phyloP scores from a whole-genome alignment of 2,113 vertebrate genomes.

The Acrocephalus kingi region DNA sequence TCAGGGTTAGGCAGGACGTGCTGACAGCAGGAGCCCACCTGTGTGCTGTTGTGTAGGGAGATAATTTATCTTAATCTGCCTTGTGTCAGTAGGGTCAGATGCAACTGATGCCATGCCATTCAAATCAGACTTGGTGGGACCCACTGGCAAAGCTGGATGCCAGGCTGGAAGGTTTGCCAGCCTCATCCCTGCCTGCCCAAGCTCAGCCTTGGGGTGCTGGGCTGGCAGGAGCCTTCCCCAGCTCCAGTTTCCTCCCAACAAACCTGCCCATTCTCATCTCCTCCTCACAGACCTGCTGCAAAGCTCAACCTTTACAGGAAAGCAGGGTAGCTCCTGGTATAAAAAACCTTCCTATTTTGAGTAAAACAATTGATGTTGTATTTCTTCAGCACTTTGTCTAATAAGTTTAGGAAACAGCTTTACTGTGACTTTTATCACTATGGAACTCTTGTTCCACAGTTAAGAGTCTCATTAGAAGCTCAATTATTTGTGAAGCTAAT shows the following conservation, averaged over 20 bases:
- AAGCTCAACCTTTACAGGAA: neutral
- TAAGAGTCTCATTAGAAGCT: neutral
- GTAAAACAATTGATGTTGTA: neutral
- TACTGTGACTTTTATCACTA: neutral
- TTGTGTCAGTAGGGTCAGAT: neutral
- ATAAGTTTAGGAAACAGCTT: neutral
- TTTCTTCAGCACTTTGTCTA: neutral
- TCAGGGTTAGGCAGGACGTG: rapidly evolving
- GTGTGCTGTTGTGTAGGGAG: rapidly evolving
- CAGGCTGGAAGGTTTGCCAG: neutral
- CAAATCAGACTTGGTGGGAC: rapidly evolving
- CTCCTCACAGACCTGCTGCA: neutral
- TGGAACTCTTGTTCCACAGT: neutral
- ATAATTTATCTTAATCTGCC: neutral
- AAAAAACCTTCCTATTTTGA: neutral
- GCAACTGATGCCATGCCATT: neutral
- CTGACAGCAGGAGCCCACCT: neutral
- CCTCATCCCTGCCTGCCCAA: rapidly evolving
- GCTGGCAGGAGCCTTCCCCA: neutral
- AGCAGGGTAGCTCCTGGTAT: neutral
- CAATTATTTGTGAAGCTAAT: neutral
- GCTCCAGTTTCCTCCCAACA: neutral
- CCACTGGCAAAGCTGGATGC: neutral
- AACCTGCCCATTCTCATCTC: neutral
- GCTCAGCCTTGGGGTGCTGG: rapidly evolving